A percentile compares a stretch with the other conserved stretches of the same genome.
phyloP scores from a whole-genome alignment of 1,140 invertebrate species.

The Colletes latitarsis region DNA sequence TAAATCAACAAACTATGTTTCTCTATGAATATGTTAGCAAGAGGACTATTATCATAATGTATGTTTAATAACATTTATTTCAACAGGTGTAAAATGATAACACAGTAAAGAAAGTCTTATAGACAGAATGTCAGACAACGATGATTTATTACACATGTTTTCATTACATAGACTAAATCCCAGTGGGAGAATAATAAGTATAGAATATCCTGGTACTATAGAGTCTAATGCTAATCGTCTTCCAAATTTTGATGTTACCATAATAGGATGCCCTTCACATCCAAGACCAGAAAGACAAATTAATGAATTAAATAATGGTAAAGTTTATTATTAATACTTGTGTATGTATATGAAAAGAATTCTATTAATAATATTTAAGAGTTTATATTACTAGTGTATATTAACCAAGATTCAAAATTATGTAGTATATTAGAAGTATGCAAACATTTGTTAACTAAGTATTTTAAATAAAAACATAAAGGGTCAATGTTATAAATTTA shows the following conservation, averaged over 20 bases:
- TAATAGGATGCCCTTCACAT: slow-evolving; percentile 69
- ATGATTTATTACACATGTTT: slow-evolving; percentile 50
- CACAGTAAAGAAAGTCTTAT: slow-evolving; percentile 26
- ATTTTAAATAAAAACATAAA: background rate
- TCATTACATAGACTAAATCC: slow-evolving; percentile 59
- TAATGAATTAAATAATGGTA: slow-evolving; percentile 66
- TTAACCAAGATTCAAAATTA: background rate
- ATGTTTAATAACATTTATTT: slow-evolving; percentile 4
- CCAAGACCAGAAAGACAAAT: slow-evolving; percentile 62
- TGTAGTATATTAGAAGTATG: background rate
- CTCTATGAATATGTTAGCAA: background rate
- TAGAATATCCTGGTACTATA: slow-evolving; percentile 60
- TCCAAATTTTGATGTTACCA: slow-evolving; percentile 67
- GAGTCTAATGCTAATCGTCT: slow-evolving; percentile 60
- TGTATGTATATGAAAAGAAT: background rate
- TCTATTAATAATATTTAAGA: background rate
- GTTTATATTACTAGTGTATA: background rate
- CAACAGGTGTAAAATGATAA: slow-evolving; percentile 39
- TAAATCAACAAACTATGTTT: background rate
- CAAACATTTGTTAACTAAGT: too few relatives aligned
- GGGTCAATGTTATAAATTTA: too few relatives aligned
- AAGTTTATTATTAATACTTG: slow-evolving; percentile 10
- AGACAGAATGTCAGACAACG: slow-evolving; percentile 68
- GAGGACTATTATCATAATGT: background rate
- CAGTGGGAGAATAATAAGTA: slow-evolving; percentile 61